Conservation (phyloP, 2,113 vertebrate genomes). For the Sigmodon hispidus region DNA sequence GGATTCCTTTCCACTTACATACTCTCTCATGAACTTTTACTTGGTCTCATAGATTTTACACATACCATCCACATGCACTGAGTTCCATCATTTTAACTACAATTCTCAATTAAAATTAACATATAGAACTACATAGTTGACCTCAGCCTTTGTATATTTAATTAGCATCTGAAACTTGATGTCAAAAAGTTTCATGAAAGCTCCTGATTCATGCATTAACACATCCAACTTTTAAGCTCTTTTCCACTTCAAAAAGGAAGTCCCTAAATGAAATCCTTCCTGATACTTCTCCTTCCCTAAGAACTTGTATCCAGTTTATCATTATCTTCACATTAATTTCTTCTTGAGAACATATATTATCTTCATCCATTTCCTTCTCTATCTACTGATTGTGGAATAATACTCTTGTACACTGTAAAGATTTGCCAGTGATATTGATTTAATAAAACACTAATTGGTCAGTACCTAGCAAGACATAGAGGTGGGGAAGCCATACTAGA, state of each 20-base stretch:
- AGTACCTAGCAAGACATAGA: too few species aligned
- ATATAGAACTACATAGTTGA: neutral
- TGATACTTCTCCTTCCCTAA: neutral
- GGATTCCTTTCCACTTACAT: neutral
- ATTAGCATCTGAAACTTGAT: neutral
- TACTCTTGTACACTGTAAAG: too few species aligned
- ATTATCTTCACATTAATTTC: neutral
- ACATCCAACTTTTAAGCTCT: neutral
- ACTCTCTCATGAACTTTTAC: neutral
- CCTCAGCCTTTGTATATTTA: neutral
- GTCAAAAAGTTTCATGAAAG: neutral
- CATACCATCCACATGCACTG: neutral
- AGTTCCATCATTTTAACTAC: conserved; percentile 1
- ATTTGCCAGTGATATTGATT: too few species aligned
- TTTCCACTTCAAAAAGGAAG: neutral
- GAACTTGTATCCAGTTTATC: neutral
- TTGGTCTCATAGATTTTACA: neutral
- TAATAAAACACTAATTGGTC: too few species aligned
- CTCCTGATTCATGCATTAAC: neutral
- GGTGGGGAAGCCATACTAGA: too few species aligned
- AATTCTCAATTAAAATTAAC: neutral
- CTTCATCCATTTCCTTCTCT: neutral
- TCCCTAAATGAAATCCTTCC: neutral
- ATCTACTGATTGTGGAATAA: too few species aligned
- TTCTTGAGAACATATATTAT: neutral